phyloP scores from a whole-genome alignment of 2,113 vertebrate genomes.

The Brachypteracias leptosomus region DNA sequence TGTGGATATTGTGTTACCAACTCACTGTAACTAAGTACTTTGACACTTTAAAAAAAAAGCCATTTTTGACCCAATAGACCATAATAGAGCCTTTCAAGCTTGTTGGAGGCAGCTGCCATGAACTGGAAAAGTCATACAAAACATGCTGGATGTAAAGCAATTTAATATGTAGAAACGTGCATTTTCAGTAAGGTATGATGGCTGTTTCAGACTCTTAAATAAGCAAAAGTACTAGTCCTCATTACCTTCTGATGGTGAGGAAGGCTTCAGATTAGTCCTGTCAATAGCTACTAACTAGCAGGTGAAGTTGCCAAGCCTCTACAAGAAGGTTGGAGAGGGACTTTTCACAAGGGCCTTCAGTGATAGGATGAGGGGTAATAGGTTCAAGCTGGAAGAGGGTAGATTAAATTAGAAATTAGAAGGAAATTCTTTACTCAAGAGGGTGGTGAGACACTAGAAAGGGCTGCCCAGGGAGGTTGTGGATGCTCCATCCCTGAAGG shows the following conservation, averaged over 20 bases:
- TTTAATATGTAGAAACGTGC: slow-evolving; percentile 47
- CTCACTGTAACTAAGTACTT: slow-evolving; percentile 68
- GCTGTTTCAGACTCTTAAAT: slow-evolving; percentile 36
- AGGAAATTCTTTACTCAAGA: no score
- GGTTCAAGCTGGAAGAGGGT: no score
- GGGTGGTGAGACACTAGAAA: no score
- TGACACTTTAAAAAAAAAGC: slow-evolving; percentile 13
- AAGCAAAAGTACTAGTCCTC: neutral
- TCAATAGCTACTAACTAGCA: slow-evolving; percentile 11
- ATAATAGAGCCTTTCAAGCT: slow-evolving; percentile 58
- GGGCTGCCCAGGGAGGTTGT: no score
- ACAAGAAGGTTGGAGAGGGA: no score
- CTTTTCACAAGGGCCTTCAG: no score
- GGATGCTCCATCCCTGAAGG: no score
- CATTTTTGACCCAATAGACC: slow-evolving; percentile 18
- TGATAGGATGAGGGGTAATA: no score
- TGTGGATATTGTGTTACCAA: slow-evolving; percentile 65
- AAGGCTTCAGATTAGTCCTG: slow-evolving; percentile 39
- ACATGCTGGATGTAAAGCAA: slow-evolving; percentile 23
- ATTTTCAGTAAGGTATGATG: slow-evolving; percentile 61
- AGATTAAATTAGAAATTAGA: no score
- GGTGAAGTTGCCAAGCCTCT: slow-evolving; percentile 26
- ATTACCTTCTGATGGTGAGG: slow-evolving; percentile 8
- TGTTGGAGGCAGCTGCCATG: slow-evolving; percentile 50
- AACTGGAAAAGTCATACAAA: slow-evolving; percentile 40